Evolutionary conservation across 2,888 invertebrate species (phyloP), one percentile per base, ranked within the genome.

Genomic region (Pseudoips prasinana): DNA sequence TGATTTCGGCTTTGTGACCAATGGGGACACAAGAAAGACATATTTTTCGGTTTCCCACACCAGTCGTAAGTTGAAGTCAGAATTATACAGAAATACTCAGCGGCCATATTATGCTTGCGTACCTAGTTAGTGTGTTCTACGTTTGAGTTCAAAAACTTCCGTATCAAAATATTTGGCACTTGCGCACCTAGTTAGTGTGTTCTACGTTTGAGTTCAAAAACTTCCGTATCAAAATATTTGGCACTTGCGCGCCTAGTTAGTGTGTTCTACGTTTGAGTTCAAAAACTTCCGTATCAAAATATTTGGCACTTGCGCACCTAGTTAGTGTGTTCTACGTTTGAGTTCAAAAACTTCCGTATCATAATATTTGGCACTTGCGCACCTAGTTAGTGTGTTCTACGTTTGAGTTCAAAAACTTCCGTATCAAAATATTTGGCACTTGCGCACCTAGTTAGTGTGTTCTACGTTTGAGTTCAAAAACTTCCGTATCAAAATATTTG

Each of bases 61-160:
- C 9, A 79, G 83, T 45, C 48, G 84, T 84, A 11, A 79, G 79
- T 64, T n/a, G n/a, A n/a, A n/a, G n/a, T n/a, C n/a, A n/a, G n/a
- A n/a, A n/a, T n/a, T n/a, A n/a, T n/a, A 10, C 3, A 4, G 19
- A 2, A 9, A 1, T 2, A 7, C 3, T 7, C 3, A 9, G 1
- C 2, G 5, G 7, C 5, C 18, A 7, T 5, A 8, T n/a, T n/a
- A n/a, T n/a, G n/a, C n/a, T n/a, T n/a, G n/a, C n/a, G n/a, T n/a
- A n/a, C 2, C 6, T 8, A 17, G n/a, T 26, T 17, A 8, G 8
- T 17, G 4, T 8, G 5, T 11, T 1, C 8, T 8, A 7, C 8
- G 3, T 8, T 11, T 17, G 1, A 11, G 8, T 18, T 18, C 17
- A 6, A 6, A 7, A 8, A 7, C 11, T 25, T 22, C 1, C 7